Conservation (phyloP, 2,888 invertebrate genomes). For the Nudaria mundana region DNA sequence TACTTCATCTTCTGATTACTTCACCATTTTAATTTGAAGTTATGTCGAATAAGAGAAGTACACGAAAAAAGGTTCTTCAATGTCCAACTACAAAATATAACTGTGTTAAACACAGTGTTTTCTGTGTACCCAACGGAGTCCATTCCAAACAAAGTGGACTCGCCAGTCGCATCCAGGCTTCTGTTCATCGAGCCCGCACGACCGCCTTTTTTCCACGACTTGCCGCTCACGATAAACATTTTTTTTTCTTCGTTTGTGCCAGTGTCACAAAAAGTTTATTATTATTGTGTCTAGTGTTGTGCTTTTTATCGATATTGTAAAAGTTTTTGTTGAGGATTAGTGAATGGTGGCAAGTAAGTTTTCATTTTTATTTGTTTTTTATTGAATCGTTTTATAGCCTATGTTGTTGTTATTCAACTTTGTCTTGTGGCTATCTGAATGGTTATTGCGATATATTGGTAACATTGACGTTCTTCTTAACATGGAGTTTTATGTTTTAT, state of each 20-base stretch:
- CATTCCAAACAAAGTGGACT: slow-evolving; percentile 13
- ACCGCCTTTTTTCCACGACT: slow-evolving; percentile 22
- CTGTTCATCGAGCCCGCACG: slow-evolving; percentile 31
- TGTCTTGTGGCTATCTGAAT: neutral
- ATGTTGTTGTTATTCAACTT: neutral
- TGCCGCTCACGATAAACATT: slow-evolving; percentile 25
- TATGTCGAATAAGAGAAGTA: neutral
- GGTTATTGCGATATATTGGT: neutral
- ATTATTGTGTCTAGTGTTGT: slow-evolving; percentile 29
- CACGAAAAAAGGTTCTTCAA: neutral
- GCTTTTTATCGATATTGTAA: slow-evolving; percentile 21
- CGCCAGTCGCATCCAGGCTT: slow-evolving; percentile 37
- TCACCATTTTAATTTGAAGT: neutral
- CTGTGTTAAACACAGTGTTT: slow-evolving; percentile 17
- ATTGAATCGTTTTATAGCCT: neutral
- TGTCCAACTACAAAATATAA: slow-evolving; percentile 2
- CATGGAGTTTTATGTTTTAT: too few species aligned
- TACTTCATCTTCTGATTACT: neutral
- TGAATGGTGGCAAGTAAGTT: slow-evolving; percentile 22
- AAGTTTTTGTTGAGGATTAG: slow-evolving; percentile 22
- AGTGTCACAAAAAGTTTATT: slow-evolving; percentile 25
- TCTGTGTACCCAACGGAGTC: slow-evolving; percentile 18
- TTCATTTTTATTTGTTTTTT: slow-evolving; percentile 8
- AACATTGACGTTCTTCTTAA: neutral
- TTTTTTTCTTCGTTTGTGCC: slow-evolving; percentile 26